Conservation (phyloP, 2,888 invertebrate species). For the Himalopsyche kuldschensis region DNA sequence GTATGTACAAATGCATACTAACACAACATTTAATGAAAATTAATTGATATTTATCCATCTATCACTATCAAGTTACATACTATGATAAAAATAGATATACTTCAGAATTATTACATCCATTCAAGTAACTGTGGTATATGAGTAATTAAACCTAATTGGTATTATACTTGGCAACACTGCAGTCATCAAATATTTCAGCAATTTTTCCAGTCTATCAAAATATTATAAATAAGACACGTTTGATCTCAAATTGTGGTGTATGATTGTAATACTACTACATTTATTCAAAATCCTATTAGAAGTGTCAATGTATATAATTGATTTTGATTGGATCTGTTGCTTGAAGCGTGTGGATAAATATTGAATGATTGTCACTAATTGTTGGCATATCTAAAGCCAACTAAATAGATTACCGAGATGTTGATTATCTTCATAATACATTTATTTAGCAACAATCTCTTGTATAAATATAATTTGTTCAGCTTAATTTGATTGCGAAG, state of each 20-base stretch:
- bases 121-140: no score
- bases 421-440: conserved; percentile 8
- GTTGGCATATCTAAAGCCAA: not conserved
- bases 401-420: conserved; percentile 4
- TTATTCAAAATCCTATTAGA: not conserved
- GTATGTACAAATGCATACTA: not conserved
- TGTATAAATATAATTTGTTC: conserved; percentile 46
- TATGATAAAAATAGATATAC: not conserved
- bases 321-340: no score
- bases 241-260: not conserved
- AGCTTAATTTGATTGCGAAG: conserved; percentile 52
- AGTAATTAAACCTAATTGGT: no score
- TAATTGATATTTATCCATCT: not conserved
- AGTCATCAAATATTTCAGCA: no score
- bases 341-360: not conserved
- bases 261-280: not conserved
- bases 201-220: no score
- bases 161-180: no score
- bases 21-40: not conserved
- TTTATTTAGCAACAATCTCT: not conserved
- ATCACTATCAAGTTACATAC: not conserved
- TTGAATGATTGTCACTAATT: not conserved
- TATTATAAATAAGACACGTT: not conserved
- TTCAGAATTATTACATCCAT: not conserved
- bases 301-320: not conserved